Evolutionary conservation across 2,888 invertebrate genomes (phyloP).

Genomic region (Horisme vitalbata): DNA sequence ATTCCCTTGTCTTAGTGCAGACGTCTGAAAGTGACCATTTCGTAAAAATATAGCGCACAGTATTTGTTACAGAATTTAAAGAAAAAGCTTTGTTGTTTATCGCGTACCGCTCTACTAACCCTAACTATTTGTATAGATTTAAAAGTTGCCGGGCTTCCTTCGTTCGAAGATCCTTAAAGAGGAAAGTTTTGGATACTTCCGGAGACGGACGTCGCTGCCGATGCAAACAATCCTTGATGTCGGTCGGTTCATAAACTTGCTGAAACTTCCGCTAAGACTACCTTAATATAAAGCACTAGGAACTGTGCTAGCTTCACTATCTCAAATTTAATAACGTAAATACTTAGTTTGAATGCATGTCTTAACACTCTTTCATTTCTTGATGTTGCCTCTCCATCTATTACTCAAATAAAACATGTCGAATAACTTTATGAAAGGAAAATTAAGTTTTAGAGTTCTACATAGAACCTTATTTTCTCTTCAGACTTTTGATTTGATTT

Average conservation of each 20-base stretch:
- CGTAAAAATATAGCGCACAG: conserved; percentile 10
- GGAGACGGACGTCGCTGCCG: conserved; percentile 43
- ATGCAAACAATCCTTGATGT: conserved; percentile 62
- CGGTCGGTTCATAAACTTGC: conserved; percentile 57
- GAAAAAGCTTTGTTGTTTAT: conserved; percentile 13
- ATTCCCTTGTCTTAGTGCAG: conserved; percentile 49
- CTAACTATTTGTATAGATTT: conserved; percentile 45
- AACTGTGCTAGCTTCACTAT: conserved; percentile 2
- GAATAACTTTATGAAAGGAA: conserved; percentile 20
- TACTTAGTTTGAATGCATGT: too few relatives aligned
- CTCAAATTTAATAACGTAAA: not conserved
- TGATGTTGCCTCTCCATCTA: not conserved
- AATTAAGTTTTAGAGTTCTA: conserved; percentile 28
- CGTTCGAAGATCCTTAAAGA: conserved; percentile 50
- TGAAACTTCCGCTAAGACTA: conserved; percentile 49
- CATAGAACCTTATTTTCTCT: conserved; percentile 24
- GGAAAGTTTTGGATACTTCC: conserved; percentile 59
- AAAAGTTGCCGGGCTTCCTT: conserved; percentile 49
- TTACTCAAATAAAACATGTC: conserved; percentile 7
- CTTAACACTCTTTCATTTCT: not conserved
- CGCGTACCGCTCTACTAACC: conserved; percentile 15
- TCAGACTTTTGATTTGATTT: conserved; percentile 36
- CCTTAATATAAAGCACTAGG: conserved; percentile 46
- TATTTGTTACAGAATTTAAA: conserved; percentile 12
- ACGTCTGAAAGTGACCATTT: conserved; percentile 44